Evolutionary conservation across 2,113 vertebrate species (phyloP).

Genomic region (Psilopogon haemacephalus): DNA sequence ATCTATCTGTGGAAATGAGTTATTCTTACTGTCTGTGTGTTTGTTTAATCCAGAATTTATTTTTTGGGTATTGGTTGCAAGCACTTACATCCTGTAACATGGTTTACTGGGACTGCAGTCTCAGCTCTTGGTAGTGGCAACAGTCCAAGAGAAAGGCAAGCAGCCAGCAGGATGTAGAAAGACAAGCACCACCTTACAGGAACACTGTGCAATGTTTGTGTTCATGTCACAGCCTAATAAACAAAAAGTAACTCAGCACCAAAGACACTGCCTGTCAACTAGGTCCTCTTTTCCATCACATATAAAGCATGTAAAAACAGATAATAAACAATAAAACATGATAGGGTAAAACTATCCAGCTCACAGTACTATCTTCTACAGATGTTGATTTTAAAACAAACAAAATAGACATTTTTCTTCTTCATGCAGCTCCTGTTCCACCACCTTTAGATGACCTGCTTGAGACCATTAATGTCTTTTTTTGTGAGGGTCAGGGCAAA

Average conservation of each 20-base stretch:
- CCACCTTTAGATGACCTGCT: not conserved
- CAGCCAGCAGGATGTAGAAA: not conserved
- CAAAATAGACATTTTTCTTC: not conserved
- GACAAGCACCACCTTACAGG: not conserved
- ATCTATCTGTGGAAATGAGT: not conserved
- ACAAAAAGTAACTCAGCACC: not conserved
- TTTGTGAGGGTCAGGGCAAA: not conserved
- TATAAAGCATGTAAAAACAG: not conserved
- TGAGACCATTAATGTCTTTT: not conserved
- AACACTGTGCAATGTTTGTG: not conserved
- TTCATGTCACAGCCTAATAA: not conserved
- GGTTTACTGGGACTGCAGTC: not conserved
- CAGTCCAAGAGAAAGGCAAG: rapidly evolving
- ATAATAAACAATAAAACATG: not conserved
- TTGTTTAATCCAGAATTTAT: not conserved
- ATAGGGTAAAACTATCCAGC: not conserved
- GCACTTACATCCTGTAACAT: not conserved
- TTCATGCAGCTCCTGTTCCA: not conserved
- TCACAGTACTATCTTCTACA: not conserved
- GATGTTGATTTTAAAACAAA: not conserved
- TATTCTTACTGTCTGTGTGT: not conserved
- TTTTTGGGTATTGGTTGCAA: not conserved
- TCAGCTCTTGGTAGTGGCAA: rapidly evolving
- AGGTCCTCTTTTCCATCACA: not conserved
- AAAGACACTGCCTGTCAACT: not conserved